Evolutionary conservation across 2,797 vertebrate species (phyloP).

Genomic region (Liasis olivaceus): DNA sequence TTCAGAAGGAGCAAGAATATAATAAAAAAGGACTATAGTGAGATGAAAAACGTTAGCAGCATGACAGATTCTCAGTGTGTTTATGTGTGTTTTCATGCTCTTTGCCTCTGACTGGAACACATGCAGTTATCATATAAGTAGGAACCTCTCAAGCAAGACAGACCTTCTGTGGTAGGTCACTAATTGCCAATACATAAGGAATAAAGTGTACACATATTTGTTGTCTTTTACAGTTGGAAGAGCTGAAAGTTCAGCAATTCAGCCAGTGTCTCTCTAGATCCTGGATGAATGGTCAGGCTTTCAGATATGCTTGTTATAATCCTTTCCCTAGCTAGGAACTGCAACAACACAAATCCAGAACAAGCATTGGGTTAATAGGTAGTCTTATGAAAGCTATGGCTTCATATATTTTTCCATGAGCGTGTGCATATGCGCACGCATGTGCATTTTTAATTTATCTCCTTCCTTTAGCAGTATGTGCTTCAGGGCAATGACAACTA

Average conservation of each 20-base stretch:
- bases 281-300: background rate
- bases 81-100: background rate
- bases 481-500: constrained; percentile 15
- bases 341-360: background rate
- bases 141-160: background rate
- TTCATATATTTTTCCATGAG: background rate
- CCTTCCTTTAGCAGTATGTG: background rate
- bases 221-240: background rate
- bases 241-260: background rate
- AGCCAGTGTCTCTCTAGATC: background rate
- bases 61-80: background rate
- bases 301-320: background rate
- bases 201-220: background rate
- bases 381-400: background rate
- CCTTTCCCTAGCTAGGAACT: background rate
- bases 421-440: background rate
- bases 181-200: background rate
- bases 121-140: no score
- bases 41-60: background rate
- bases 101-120: background rate
- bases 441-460: background rate
- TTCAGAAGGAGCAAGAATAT: background rate
- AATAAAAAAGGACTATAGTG: background rate
- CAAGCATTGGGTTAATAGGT: background rate
- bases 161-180: background rate